Percentiles rank a stretch among this genome's conserved stretches.
These are phyloP conservation scores for Aphelocoma californica DNA, from an alignment of 2,797 vertebrate species.

Conservation along the genomic window DNA sequence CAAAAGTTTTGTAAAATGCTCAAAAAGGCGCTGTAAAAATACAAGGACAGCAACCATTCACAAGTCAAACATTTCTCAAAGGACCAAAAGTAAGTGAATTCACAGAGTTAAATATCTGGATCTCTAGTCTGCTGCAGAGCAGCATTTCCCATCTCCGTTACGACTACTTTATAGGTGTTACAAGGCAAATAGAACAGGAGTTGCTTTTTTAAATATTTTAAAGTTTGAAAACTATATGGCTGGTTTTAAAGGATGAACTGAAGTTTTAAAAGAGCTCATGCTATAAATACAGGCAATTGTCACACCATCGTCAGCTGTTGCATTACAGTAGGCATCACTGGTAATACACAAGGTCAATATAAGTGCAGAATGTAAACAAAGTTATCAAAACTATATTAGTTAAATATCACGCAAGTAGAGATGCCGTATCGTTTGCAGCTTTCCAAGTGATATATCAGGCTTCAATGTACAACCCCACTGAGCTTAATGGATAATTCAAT, in stretches of 20 bases:
- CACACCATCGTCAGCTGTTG: background rate
- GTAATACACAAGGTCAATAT: background rate
- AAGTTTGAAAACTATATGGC: background rate
- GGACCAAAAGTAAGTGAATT: background rate
- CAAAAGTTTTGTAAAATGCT: background rate
- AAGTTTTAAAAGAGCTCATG: background rate
- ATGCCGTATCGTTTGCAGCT: background rate
- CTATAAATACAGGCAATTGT: background rate
- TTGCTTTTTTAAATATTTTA: background rate
- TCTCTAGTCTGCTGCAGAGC: background rate
- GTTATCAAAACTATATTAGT: background rate
- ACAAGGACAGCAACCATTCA: background rate
- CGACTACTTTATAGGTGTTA: background rate
- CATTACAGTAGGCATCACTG: background rate
- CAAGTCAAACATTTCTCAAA: background rate
- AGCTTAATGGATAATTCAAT: slow-evolving; percentile 40
- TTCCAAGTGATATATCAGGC: background rate
- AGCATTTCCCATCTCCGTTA: background rate
- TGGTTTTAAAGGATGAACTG: background rate
- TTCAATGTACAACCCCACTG: background rate
- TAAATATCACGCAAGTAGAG: background rate
- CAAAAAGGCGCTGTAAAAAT: background rate
- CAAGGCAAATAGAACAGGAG: background rate
- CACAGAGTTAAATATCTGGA: background rate
- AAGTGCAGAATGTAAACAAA: background rate